Percentiles rank a stretch among this genome's conserved stretches.
These are phyloP conservation scores for Hemicentrotus pulcherrimus DNA, from an alignment of 35 echinoderm and acorn worm genomes.

Conservation along the genomic window DNA sequence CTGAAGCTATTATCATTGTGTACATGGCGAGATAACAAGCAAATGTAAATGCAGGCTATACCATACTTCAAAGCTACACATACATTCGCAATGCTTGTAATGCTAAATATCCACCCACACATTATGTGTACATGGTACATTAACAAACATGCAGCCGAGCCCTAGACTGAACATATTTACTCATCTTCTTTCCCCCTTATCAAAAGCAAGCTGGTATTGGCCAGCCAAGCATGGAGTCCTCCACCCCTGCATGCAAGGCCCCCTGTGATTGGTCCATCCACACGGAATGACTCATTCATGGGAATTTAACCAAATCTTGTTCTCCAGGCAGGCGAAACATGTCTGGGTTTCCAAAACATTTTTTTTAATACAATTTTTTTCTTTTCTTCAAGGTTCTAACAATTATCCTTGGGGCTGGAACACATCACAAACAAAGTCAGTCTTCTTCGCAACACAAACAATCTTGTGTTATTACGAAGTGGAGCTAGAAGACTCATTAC, in stretches of 20 bases:
- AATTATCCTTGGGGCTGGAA: not conserved
- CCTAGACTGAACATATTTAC: constrained; percentile 18
- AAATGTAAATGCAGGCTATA: not conserved
- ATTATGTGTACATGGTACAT: not conserved
- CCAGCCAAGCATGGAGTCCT: not conserved
- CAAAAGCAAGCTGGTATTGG: not conserved
- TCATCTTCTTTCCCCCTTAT: not conserved
- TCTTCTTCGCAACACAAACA: not conserved
- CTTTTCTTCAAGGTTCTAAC: not conserved
- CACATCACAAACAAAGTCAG: not conserved
- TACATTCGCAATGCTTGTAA: not conserved
- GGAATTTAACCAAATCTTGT: not conserved
- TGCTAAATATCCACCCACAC: not conserved
- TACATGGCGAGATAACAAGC: not conserved
- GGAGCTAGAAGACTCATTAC: not conserved
- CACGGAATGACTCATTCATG: not conserved
- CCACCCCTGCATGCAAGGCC: not conserved
- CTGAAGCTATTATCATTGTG: not conserved
- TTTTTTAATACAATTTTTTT: not conserved
- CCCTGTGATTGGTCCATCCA: not conserved
- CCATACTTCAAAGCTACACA: not conserved
- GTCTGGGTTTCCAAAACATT: not conserved
- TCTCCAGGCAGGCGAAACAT: not conserved
- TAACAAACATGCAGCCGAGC: not conserved
- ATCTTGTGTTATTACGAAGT: not conserved